Percentiles rank a stretch among this genome's conserved stretches.
Conservation (phyloP, 2,113 vertebrate genomes). For the Embiotoca jacksoni region DNA sequence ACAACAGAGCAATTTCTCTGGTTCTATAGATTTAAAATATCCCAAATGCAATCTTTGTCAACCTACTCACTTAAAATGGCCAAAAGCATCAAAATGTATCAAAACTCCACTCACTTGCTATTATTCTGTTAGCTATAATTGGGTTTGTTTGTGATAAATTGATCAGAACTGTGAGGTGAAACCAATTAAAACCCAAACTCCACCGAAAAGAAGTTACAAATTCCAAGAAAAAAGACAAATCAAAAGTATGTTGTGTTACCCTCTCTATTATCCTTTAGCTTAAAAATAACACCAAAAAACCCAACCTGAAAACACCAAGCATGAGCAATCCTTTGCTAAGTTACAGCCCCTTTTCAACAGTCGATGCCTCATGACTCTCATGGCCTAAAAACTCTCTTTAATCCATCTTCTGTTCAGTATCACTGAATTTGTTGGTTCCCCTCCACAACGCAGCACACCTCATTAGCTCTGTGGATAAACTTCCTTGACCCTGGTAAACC, state of each 20-base stretch:
- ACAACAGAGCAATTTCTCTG: neutral
- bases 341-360: neutral
- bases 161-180: neutral
- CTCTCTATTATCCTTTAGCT: too few relatives aligned
- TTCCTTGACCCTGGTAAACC: conserved; percentile 15
- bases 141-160: neutral
- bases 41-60: too few relatives aligned
- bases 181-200: too few relatives aligned
- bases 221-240: too few relatives aligned
- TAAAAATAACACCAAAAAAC: too few relatives aligned
- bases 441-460: neutral
- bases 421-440: conserved; percentile 5
- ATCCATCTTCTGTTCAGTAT: conserved; percentile 5
- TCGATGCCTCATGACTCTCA: conserved; percentile 9
- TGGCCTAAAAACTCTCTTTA: conserved; percentile 1
- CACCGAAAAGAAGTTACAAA: too few relatives aligned
- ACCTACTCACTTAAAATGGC: too few relatives aligned
- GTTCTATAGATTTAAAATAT: too few relatives aligned
- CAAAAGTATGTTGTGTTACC: too few relatives aligned
- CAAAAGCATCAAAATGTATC: too few relatives aligned
- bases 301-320: neutral
- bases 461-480: conserved; percentile 41
- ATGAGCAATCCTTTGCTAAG: neutral
- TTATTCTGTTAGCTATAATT: neutral
- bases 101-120: too few relatives aligned